Evolutionary conservation across 2,888 invertebrate genomes (phyloP), one percentile per base, ranked within the genome.

Genomic region (Pomacea canaliculata): DNA sequence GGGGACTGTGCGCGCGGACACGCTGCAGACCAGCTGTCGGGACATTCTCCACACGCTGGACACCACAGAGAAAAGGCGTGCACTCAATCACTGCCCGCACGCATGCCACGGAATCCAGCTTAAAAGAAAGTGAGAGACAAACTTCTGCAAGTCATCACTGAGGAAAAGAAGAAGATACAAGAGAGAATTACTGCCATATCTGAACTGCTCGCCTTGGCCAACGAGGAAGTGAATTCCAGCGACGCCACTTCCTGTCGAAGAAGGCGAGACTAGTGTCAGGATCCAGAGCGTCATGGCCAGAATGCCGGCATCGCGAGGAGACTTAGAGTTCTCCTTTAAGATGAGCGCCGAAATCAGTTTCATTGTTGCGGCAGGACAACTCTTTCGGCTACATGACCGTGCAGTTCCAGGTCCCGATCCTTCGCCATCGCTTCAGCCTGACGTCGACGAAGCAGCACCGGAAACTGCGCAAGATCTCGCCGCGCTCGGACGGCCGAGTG

Each of bases 331-430:
- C 51, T 74, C 69, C 49, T 74, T 69, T 68, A 62, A 69, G 49
- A 68, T 49, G 69, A 62, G 68, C 62, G 27, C 69, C 12, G 74
- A 68, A 19, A 12, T 74, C 27, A 37, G 60, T 18, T 18, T 8
- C 74, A 3, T 62, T 74, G 23, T 2, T 74, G n/a, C 16, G 63
- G 37, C 59, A 37, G 27, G 74, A 69, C 16, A 62, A 68, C 49
- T 23, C 48, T 48, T 23, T 74, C 10, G 74, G 74, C 49, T 69
- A 74, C 74, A 74, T 62, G 60, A 74, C 74, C 27, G 69, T 74
- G 62, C 74, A 74, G 69, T 74, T 74, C 74, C 74, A 74, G 46
- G 67, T 62, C n/a, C 74, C 74, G 23, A 59, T 69, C 5, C 74
- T 74, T n/a, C 74, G 74, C 18, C 69, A 69, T 67, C 46, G 27